Percentiles rank a stretch among this genome's conserved stretches.
These are phyloP conservation scores for Neoarius graeffei DNA, from an alignment of 2,113 vertebrate genomes.

Conservation along the genomic window DNA sequence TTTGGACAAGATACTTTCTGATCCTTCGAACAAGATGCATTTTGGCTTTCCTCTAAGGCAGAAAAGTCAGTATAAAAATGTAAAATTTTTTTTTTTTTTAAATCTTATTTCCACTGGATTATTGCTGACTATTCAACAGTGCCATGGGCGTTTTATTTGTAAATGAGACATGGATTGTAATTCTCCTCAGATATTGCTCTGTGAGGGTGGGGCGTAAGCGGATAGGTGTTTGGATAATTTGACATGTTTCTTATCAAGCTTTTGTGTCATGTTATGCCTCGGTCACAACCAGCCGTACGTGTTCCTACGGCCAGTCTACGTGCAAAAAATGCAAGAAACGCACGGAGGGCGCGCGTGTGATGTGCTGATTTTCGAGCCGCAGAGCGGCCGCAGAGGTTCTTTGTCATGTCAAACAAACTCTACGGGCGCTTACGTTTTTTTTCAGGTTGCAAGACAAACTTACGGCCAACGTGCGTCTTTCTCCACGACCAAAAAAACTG, in stretches of 20 bases:
- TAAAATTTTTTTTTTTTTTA: neutral
- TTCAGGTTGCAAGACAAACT: no score
- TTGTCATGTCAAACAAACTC: no score
- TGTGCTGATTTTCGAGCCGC: no score
- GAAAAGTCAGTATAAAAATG: neutral
- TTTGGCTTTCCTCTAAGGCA: neutral
- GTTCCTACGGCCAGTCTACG: no score
- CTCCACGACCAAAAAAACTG: no score
- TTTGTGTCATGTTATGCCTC: slow-evolving; percentile 9
- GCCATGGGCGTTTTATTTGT: neutral
- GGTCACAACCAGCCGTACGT: no score
- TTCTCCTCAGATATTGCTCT: neutral
- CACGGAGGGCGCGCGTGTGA: no score
- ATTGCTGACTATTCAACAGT: neutral
- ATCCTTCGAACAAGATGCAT: neutral
- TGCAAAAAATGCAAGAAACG: no score
- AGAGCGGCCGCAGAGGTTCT: no score
- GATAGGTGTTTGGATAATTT: neutral
- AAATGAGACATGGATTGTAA: neutral
- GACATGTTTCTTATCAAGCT: neutral
- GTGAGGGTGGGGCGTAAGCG: neutral
- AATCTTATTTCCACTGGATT: neutral
- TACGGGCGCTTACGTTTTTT: no score
- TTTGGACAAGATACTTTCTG: neutral
- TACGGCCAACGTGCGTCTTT: no score